Conservation (phyloP, 2,797 vertebrate genomes). For the Artibeus jamaicensis region DNA sequence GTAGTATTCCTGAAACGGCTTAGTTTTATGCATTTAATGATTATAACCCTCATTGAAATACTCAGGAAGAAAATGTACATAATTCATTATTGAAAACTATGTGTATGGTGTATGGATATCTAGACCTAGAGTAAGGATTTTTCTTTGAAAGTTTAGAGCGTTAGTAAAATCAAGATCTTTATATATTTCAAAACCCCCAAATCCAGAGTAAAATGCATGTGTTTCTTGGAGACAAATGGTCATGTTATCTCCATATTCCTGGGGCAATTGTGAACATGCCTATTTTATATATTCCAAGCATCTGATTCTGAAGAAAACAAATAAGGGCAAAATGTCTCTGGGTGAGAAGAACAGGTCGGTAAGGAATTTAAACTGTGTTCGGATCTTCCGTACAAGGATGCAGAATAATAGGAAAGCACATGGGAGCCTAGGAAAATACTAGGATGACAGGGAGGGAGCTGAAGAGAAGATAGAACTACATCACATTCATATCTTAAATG, state of each 20-base stretch:
- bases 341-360: background rate
- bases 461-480: background rate
- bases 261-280: background rate
- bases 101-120: background rate
- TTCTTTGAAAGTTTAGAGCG: background rate
- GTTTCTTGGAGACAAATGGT: background rate
- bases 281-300: background rate
- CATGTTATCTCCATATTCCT: background rate
- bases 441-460: background rate
- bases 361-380: background rate
- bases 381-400: background rate
- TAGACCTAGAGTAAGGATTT: background rate
- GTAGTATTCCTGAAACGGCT: background rate
- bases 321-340: background rate
- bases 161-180: background rate
- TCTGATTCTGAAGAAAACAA: background rate
- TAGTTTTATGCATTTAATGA: background rate
- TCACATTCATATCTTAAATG: background rate
- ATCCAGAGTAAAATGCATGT: background rate
- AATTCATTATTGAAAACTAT: background rate
- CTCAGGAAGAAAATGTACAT: background rate
- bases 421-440: background rate
- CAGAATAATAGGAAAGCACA: background rate
- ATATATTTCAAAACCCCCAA: background rate
- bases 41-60: background rate